Percentiles rank a stretch among this genome's conserved stretches.
Evolutionary conservation across 2,888 invertebrate species (phyloP).

Genomic region (Chelonus formosanus): DNA sequence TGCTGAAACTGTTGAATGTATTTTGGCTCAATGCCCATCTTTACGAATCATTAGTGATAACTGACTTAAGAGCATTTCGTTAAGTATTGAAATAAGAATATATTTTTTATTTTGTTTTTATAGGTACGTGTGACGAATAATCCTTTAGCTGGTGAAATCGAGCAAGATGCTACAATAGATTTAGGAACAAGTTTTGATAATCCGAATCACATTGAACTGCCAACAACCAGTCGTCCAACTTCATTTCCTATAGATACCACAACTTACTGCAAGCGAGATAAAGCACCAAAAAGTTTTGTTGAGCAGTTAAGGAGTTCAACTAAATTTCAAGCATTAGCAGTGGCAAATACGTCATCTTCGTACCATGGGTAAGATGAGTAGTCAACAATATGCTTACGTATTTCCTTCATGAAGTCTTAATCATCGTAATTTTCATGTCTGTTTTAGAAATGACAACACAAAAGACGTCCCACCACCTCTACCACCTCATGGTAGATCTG

Average conservation of each 20-base stretch:
- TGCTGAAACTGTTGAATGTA: conserved; percentile 30
- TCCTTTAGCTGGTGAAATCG: conserved; percentile 71
- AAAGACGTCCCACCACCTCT: conserved; percentile 65
- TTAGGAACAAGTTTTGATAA: conserved; percentile 79
- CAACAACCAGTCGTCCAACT: conserved; percentile 64
- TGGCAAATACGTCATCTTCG: conserved; percentile 27
- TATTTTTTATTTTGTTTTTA: conserved; percentile 20
- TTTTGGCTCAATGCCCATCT: conserved; percentile 39
- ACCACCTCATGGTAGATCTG: conserved; percentile 66
- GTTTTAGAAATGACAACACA: conserved; percentile 59
- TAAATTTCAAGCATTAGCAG: conserved; percentile 34
- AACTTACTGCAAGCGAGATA: conserved; percentile 76
- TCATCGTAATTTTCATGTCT: background rate
- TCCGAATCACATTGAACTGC: conserved; percentile 76
- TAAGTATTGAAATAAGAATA: background rate
- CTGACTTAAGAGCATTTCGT: conserved; percentile 1
- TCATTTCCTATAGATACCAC: conserved; percentile 70
- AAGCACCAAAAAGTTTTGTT: conserved; percentile 53
- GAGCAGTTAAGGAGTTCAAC: conserved; percentile 39
- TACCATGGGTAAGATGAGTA: too few relatives aligned
- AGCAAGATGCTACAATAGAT: conserved; percentile 54
- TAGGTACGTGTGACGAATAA: conserved; percentile 82
- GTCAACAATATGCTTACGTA: too few relatives aligned
- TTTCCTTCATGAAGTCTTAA: too few relatives aligned
- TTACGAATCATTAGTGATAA: conserved; percentile 27